These are phyloP conservation scores for Sebastes minor DNA, from an alignment of 2,797 vertebrate genomes.

Conservation along the genomic window DNA sequence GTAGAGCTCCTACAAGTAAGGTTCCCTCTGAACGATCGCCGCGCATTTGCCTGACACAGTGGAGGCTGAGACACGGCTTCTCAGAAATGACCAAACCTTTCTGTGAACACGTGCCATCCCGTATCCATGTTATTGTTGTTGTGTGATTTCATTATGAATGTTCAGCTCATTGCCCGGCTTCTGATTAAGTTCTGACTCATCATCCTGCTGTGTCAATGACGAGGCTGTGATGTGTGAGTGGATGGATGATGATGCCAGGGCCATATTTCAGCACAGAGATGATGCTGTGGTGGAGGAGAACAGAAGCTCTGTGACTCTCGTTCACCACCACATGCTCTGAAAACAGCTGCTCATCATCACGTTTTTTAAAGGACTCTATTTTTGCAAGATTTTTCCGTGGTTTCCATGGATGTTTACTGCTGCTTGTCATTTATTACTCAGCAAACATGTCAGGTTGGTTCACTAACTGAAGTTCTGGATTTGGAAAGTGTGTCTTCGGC, in stretches of 20 bases:
- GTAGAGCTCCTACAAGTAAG: constrained; percentile 76
- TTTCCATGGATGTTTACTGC: constrained; percentile 39
- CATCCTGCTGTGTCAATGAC: constrained; percentile 9
- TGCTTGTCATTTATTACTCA: constrained; percentile 27
- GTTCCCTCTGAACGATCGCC: constrained; percentile 6
- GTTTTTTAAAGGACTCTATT: neutral
- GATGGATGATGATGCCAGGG: neutral
- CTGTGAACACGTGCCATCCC: constrained; percentile 6
- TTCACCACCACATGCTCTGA: neutral
- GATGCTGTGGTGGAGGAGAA: constrained; percentile 26
- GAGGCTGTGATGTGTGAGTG: constrained; percentile 23
- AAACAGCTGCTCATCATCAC: constrained; percentile 10
- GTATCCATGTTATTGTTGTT: neutral
- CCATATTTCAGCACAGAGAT: constrained; percentile 15
- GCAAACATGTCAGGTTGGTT: constrained; percentile 30
- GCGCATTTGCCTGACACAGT: neutral
- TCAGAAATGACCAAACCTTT: constrained; percentile 30
- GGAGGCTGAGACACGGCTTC: constrained; percentile 17
- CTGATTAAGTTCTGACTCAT: constrained; percentile 37
- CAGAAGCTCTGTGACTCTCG: neutral
- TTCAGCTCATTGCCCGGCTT: constrained; percentile 44
- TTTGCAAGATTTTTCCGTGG: neutral
- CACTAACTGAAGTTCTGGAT: neutral
- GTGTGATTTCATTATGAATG: constrained; percentile 46
- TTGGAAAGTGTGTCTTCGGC: neutral